Evolutionary conservation across 2,888 invertebrate genomes (phyloP), one percentile per base, ranked within the genome.

Genomic region (Thymelicus sylvestris): DNA sequence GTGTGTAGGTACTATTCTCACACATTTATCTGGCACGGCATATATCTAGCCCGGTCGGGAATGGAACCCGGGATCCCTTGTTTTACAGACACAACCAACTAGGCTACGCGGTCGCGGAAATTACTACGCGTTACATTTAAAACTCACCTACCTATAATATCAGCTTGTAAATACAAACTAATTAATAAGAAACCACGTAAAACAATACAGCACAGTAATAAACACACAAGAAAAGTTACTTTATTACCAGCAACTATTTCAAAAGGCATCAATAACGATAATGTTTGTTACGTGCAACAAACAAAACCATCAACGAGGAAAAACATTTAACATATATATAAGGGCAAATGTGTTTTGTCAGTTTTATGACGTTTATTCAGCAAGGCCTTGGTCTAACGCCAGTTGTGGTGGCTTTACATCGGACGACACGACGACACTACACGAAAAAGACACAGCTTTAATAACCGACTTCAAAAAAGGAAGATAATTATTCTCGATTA

Each of bases 211-310:
- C 38, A 38, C 38, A 50, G 31, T 15, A 64, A n/a, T 38, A 65
- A 65, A 52, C 10, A 55, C 52, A 52, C 39, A 55, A 39, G 39
- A 39, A 55, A 52, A 15, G 50, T 48, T 52, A 52, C 31, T 50
- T 55, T 65, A 65, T 67, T 52, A 67, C 24, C 7, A 66, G 13
- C 60, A 41, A 50, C 41, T 6, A 52, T 24, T 60, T 39, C 50
- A 15, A 19, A 10, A 48, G 66, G 48, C 59, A 48, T 13, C 59
- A 19, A 60, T 60, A 67, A 38, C 7, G n/a, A 60, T 48, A 59
- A 47, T 60, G 67, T 48, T 31, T 39, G 47, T n/a, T 67, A 60
- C 65, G 65, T 65, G 65, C 65, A 13, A 39, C 12, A 50, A 38
- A 65, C 65, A 52, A 65, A 65, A 65, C 19, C 52, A 65, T 13